Evolutionary conservation across 2,888 invertebrate genomes (phyloP), one percentile per base, ranked within the genome.

Genomic region (Itoplectis maculator): DNA sequence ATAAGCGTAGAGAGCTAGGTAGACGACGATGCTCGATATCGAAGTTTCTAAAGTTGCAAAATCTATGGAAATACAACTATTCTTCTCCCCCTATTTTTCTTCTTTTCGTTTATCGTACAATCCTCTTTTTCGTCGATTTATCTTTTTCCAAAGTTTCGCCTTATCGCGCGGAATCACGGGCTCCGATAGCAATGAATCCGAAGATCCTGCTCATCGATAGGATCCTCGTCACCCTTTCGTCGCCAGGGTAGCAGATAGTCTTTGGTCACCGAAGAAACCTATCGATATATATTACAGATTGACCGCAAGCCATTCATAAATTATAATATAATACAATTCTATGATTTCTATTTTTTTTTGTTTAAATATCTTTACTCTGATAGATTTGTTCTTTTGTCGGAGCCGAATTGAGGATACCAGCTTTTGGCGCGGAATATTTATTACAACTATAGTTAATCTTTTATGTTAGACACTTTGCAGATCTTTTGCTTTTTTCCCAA

Each of bases 191-290:
- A 40, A 47, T 51, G 11, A 47, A 56, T 69, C 11, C 15, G 40
- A 77, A 77, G 77, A 69, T 49, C 51, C 40, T 61, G 61, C 47
- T 47, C 47, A 47, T 59, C 59, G 68, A 47, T 49, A 65, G 51
- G 23, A 42, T 75, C 40, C 42, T 75, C 56, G 66, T 35, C 56
- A 40, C 37, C 15, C 56, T 35, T 66, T 87, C 76, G 77, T 82
- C 77, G 65, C 66, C 83, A 40, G 83, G 83, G 70, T 83, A 82
- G 84, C 56, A 83, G 85, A 86, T 87, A 87, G 86, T 90, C 88
- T 90, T 89, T 90, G 88, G 87, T 88, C 86, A 85, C 84, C 88
- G 87, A 88, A 88, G 86, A 89, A 85, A 86, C 83, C 85, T 87
- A 87, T 84, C 76, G 83, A 85, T 85, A 85, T 56, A 54, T 45